Base-by-base conservation (phyloP, 2,888 invertebrate genomes). In the Papilio elwesi region DNA sequence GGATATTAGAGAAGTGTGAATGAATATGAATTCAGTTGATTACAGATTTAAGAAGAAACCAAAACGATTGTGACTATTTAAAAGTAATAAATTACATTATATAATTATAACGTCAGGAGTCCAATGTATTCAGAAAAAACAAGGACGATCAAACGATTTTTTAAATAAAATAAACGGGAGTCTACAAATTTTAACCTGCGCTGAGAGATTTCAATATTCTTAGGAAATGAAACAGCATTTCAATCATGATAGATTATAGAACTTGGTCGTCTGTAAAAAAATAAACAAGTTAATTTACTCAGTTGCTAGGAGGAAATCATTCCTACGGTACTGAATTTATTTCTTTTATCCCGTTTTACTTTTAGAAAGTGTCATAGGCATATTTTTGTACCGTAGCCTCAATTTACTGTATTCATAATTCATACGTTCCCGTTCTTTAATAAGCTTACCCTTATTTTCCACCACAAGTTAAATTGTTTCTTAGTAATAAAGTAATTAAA, bases 331-430 rank as follows among this genome's bases (percentile, higher is more conserved):
- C 64, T 52, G 47, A 69, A 26, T 66, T 65, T 51, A 65, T 66
- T 65, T 66, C 59, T 66, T 71, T 66, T 66, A 70, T 36, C 26
- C 0, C 55, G 26, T 36, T 49, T 68, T 7, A 57, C 12, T 52
- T 12, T 77, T 76, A 76, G 78, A 74, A 76, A 78, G 81, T 76
- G 77, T 73, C 77, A 79, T 79, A 76, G 74, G 76, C 77, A 68
- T n/a, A n/a, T 26, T 26, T 26, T 26, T 26, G 26, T 26, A 4
- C 26, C 1, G 26, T 26, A 26, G 26, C 26, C 7, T 53, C 10
- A 15, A 15, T 43, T 52, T 43, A 53, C 43, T n/a, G 11, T 13
- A 26, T 26, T 26, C 26, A 26, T 26, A 26, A n/a, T 59, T 12
- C 11, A 59, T 13, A 36, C 43, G 38, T 59, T 57, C 11, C 11